Conservation (phyloP, 2,888 invertebrate genomes). For the Aethes cnicana region DNA sequence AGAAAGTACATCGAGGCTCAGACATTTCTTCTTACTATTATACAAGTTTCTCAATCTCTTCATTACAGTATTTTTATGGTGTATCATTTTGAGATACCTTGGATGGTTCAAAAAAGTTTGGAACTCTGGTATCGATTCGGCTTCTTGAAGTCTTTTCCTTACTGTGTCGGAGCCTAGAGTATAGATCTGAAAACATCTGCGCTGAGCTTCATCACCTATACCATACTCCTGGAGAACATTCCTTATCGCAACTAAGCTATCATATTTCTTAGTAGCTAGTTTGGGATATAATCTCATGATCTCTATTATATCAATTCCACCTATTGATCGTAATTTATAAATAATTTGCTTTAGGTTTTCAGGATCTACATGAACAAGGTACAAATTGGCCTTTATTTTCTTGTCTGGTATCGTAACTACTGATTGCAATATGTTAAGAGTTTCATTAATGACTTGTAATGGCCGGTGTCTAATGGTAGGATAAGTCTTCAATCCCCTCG, state of each 20-base stretch:
- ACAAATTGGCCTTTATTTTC: slow-evolving; percentile 72
- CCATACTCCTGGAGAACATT: slow-evolving; percentile 61
- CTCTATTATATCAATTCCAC: slow-evolving; percentile 72
- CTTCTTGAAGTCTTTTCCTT: slow-evolving; percentile 59
- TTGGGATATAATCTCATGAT: slow-evolving; percentile 69
- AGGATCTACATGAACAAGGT: slow-evolving; percentile 68
- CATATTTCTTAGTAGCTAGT: slow-evolving; percentile 59
- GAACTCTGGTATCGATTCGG: slow-evolving; percentile 67
- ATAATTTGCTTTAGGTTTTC: slow-evolving; percentile 66
- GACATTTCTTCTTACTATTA: slow-evolving; percentile 65
- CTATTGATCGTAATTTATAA: slow-evolving; percentile 57
- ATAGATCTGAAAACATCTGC: slow-evolving; percentile 70
- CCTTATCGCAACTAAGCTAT: slow-evolving; percentile 56
- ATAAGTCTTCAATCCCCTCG: slow-evolving; percentile 64
- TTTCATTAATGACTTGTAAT: slow-evolving; percentile 63
- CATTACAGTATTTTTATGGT: slow-evolving; percentile 64
- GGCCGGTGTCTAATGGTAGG: slow-evolving; percentile 75
- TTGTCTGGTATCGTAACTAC: slow-evolving; percentile 58
- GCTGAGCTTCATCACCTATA: slow-evolving; percentile 68
- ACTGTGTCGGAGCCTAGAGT: slow-evolving; percentile 65
- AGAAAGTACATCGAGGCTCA: slow-evolving; percentile 71
- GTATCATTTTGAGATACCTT: slow-evolving; percentile 71
- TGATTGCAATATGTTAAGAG: slow-evolving; percentile 59
- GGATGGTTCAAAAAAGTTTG: slow-evolving; percentile 64
- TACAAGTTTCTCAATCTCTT: slow-evolving; percentile 59